Base-by-base conservation (phyloP, 2,888 invertebrate genomes). In the Anagyrus pseudococci region DNA sequence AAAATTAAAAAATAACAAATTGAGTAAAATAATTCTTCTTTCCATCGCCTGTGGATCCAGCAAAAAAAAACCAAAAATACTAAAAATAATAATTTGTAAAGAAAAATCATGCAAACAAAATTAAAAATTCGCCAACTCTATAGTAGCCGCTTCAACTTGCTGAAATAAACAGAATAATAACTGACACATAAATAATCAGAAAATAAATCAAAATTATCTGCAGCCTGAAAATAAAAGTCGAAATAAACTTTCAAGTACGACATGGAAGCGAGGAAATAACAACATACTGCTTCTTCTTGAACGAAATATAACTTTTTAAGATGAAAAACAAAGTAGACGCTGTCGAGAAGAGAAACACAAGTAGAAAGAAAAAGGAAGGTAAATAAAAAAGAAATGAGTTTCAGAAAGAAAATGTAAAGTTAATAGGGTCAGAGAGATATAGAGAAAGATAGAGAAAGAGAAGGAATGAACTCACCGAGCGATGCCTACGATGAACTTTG, bases 401-500 rank as follows among this genome's bases (percentile, higher is more conserved):
- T 54, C 49, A 66, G 49, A 56, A 62, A 25, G 25, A 41, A 50
- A 56, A n/a, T 26, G n/a, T n/a, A n/a, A 54, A 64, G 47, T 50
- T 44, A 54, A 23, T 61, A 23, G 56, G 29, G 47, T 44, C 23
- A 61, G 52, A 43, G 37, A 56, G 41, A 44, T 58, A 58, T 8
- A 44, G 13, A 65, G 67, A 61, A 43, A 41, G 58, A 26, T 26
- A 23, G 20, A 13, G 37, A 37, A 37, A 50, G 50, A 8, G 71
- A 70, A 68, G 64, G 62, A 61, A 62, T 68, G 71, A 77, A 86
- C 88, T 88, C 86, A 88, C 88, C 81, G 88, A 88, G 83, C 87
- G 85, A 82, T 88, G 87, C 77, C 88, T 84, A 82, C 88, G 85
- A 80, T 88, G 88, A 74, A 87, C 85, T 84, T 88, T 87, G 83